Evolutionary conservation across 2,888 invertebrate genomes (phyloP), one percentile per base, ranked within the genome.

Genomic region (Agriopis aurantiaria): DNA sequence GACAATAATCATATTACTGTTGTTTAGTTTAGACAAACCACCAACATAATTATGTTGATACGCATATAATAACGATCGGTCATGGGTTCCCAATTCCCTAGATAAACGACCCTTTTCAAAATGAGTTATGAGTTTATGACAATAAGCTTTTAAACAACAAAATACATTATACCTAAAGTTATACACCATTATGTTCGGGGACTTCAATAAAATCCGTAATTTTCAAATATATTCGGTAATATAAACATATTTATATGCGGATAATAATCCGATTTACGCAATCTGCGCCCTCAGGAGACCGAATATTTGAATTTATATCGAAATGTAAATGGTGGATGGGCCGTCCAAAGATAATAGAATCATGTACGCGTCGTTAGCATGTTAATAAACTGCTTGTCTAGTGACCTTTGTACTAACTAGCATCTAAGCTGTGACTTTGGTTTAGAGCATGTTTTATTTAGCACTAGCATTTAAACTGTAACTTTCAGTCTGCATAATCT

Each of bases 111-210:
- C 71, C 68, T 68, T 60, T 67, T 65, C 60, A 73, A 65, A 48
- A 65, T 75, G 65, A 73, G 67, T 69, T 67, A 46, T 33, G 14
- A 56, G 57, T 45, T 17, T 45, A 75, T 61, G 67, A 57, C 65
- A 23, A 51, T 51, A 3, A 33, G 8, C 40, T 65, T 65, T 65
- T 33, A 51, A 49, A 49, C 48, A 55, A 55, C 11, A 72, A 72
- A 75, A 14, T 65, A 66, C 61, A 75, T 75, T 68, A 70, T 3
- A 12, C 12, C 57, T 52, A 46, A 67, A 75, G 68, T 67, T 70
- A 69, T 68, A 33, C 64, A 51, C 23, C 61, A 46, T 66, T 67
- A 72, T 67, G 63, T 48, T 14, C 60, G 60, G 56, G 59, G 53
- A 63, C 33, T 23, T 10, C 33, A 17, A 60, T 56, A 41, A 61